Percentiles rank a stretch among this genome's conserved stretches.
Conservation (phyloP, 2,797 vertebrate species). For the Cyclopterus lumpus region DNA sequence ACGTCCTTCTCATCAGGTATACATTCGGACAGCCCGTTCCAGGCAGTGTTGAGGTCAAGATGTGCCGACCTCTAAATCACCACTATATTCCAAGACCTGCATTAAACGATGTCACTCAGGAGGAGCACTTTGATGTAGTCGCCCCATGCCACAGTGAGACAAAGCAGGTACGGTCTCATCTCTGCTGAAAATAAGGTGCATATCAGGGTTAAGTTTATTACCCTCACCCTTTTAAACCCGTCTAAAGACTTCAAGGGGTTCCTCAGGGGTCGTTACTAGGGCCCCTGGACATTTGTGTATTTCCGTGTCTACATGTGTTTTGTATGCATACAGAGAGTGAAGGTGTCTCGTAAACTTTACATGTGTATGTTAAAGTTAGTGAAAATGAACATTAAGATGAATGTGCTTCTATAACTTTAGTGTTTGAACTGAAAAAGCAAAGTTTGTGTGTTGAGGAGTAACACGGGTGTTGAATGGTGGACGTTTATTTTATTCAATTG, state of each 20-base stretch:
- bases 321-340: neutral
- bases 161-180: slow-evolving; percentile 46
- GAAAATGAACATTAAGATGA: neutral
- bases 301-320: neutral
- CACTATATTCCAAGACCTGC: fast-evolving
- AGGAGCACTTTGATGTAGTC: fast-evolving
- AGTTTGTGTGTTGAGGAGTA: neutral
- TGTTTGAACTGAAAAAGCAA: neutral
- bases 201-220: neutral
- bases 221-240: too few species aligned
- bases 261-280: neutral
- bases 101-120: fast-evolving
- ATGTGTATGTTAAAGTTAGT: neutral
- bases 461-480: neutral
- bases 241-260: neutral
- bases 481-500: neutral
- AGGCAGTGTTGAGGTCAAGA: slow-evolving; percentile 33
- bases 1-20: slow-evolving; percentile 61
- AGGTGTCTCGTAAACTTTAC: neutral
- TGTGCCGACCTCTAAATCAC: slow-evolving; percentile 17
- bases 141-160: slow-evolving; percentile 42
- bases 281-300: neutral
- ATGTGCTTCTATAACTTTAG: neutral
- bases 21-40: slow-evolving; percentile 74
- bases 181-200: neutral